These are phyloP conservation scores for Xestoiulus laeticollis DNA, from an alignment of 2,888 invertebrate species.

Conservation along the genomic window DNA sequence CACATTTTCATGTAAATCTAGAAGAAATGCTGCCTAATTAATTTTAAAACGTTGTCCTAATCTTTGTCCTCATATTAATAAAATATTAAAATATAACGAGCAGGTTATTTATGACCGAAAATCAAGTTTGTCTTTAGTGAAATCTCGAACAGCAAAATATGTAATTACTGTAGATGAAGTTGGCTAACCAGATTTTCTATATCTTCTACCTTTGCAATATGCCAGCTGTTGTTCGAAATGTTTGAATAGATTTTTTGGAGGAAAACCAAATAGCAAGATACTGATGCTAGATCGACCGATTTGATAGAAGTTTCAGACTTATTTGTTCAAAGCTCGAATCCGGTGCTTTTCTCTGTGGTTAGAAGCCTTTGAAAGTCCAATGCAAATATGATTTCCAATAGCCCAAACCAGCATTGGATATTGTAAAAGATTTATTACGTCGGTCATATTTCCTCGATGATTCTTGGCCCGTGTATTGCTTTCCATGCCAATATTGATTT, in stretches of 20 bases:
- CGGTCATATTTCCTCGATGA: conserved; percentile 26
- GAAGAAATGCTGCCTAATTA: too few species aligned
- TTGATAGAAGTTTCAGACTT: not conserved
- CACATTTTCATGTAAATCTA: too few species aligned
- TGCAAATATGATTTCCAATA: not conserved
- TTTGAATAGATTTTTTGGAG: not conserved
- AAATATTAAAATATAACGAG: too few species aligned
- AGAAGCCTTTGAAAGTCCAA: not conserved
- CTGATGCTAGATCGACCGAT: not conserved
- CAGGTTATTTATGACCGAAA: too few species aligned
- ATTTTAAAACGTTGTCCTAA: too few species aligned
- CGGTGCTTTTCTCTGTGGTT: not conserved
- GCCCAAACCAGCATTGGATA: not conserved
- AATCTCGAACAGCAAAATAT: too few species aligned
- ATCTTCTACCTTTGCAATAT: not conserved
- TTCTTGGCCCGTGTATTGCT: conserved; percentile 26
- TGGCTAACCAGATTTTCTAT: not conserved
- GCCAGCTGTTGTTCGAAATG: not conserved
- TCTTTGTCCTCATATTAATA: too few species aligned
- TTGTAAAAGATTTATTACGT: conserved; percentile 2
- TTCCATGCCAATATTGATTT: conserved; percentile 18
- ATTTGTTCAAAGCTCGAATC: not conserved
- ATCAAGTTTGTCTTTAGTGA: too few species aligned
- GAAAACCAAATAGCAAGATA: not conserved
- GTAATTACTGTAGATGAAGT: too few species aligned